Conservation (phyloP, 2,797 vertebrate species). For the Eospalax fontanierii region DNA sequence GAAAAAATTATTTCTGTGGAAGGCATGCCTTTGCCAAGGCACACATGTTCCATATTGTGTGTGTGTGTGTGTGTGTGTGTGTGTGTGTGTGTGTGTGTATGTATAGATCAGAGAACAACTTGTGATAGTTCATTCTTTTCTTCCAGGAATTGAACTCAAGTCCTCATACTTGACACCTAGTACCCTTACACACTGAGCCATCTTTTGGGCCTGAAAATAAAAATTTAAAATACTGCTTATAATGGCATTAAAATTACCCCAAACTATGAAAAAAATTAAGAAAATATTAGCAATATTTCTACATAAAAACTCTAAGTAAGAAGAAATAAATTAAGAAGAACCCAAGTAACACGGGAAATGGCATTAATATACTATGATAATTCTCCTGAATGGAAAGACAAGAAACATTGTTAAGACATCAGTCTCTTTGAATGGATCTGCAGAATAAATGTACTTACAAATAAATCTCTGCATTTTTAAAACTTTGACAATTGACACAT, state of each 20-base stretch:
- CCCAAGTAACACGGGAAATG: background rate
- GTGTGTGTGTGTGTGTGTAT: too few species aligned
- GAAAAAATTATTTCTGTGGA: background rate
- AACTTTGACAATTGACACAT: background rate
- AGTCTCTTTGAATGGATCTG: slow-evolving; percentile 12
- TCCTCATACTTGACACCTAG: too few species aligned
- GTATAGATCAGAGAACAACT: too few species aligned
- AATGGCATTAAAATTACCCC: background rate
- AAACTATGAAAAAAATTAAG: background rate
- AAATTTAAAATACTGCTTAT: background rate
- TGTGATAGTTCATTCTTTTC: too few species aligned
- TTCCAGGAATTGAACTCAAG: too few species aligned
- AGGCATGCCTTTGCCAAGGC: background rate
- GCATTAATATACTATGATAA: background rate
- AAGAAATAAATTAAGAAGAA: background rate
- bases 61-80: too few species aligned
- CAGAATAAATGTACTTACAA: background rate
- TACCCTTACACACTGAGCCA: too few species aligned
- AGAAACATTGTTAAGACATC: background rate
- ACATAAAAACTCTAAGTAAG: slow-evolving; percentile 22
- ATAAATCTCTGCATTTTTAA: background rate
- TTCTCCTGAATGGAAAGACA: background rate
- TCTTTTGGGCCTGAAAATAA: background rate
- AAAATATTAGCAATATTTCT: background rate
- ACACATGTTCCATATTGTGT: background rate